Conservation (phyloP, 2,113 vertebrate genomes). For the Eonycteris spelaea region DNA sequence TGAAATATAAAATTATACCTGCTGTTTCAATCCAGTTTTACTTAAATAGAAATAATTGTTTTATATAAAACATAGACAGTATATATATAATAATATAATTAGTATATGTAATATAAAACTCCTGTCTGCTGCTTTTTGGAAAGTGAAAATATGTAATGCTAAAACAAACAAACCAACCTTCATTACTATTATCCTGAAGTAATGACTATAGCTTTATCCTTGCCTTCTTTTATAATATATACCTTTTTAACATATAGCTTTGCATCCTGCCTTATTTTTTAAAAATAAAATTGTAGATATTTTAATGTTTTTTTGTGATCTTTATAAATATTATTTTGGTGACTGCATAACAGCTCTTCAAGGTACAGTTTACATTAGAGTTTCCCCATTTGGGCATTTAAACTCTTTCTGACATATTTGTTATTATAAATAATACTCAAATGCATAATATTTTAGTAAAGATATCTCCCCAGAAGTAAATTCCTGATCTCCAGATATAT, state of each 20-base stretch:
- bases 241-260: not conserved
- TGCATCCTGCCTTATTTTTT: not conserved
- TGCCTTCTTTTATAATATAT: not conserved
- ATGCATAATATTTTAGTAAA: not conserved
- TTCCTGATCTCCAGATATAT: not conserved
- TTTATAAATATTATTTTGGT: not conserved
- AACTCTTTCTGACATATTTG: not conserved
- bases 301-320: not conserved
- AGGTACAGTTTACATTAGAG: not conserved
- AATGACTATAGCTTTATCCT: not conserved
- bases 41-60: not conserved
- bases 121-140: not conserved
- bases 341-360: not conserved
- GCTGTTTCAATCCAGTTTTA: not conserved
- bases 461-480: not conserved
- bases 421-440: not conserved
- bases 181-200: not conserved
- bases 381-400: not conserved
- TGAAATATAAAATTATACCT: not conserved
- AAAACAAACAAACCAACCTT: not conserved
- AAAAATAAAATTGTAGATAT: not conserved
- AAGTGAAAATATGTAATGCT: not conserved
- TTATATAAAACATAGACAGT: not conserved
- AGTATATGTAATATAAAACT: not conserved
- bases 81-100: not conserved